A percentile compares a stretch with the other conserved stretches of the same genome.
These are phyloP conservation scores for Hydrozoanthus tunicans DNA, from an alignment of 64 coral and sea anemone species.

Conservation along the genomic window DNA sequence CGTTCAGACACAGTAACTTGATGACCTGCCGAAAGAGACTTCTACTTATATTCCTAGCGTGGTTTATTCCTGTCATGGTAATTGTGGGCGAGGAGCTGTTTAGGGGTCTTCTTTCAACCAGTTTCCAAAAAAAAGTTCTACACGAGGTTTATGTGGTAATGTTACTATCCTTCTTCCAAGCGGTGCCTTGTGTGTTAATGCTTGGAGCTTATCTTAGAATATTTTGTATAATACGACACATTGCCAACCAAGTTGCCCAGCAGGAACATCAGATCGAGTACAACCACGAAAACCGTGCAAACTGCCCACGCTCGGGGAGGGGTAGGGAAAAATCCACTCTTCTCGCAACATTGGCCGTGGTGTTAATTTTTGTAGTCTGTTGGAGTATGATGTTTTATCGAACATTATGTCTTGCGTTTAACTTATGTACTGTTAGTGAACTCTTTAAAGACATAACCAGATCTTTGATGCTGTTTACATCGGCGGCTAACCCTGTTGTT, in stretches of 20 bases:
- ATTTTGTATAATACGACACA: background rate
- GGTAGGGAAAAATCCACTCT: background rate
- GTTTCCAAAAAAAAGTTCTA: background rate
- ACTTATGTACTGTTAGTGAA: background rate
- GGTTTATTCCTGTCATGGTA: conserved; percentile 13
- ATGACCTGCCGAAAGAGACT: conserved; percentile 29
- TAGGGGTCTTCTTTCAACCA: background rate
- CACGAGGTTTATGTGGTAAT: background rate
- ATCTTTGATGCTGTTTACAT: background rate
- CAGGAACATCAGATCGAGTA: conserved; percentile 29
- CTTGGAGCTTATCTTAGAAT: conserved; percentile 19
- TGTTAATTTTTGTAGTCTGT: conserved; percentile 17
- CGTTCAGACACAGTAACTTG: conserved; percentile 22
- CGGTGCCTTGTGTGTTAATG: background rate
- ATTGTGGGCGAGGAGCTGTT: background rate
- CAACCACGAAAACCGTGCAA: background rate
- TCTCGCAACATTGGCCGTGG: conserved; percentile 3
- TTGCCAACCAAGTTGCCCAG: background rate
- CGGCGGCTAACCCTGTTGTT: conserved; percentile 17
- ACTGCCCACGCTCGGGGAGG: background rate
- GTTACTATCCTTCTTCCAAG: background rate
- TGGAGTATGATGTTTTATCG: conserved; percentile 23
- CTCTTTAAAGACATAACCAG: background rate
- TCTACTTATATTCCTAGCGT: conserved; percentile 33
- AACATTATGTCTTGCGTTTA: background rate